Evolutionary conservation across 1,140 invertebrate species (phyloP).

Genomic region (Melipona quadrifasciata): DNA sequence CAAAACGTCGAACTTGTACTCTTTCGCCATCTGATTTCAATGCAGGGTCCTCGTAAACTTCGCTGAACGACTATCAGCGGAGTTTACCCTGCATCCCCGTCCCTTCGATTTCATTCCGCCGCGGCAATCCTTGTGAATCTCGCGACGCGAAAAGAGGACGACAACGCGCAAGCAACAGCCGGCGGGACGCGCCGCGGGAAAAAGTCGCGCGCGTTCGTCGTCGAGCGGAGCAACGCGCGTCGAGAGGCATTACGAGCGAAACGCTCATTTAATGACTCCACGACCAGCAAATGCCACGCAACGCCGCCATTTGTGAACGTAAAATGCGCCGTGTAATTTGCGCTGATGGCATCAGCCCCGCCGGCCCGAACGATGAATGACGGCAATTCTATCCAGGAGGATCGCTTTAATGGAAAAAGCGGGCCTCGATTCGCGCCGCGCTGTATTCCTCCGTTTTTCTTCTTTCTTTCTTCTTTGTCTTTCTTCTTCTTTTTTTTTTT

Average conservation of each 20-base stretch:
- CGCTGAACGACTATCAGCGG: not conserved
- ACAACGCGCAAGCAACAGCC: not conserved
- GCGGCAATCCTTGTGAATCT: not conserved
- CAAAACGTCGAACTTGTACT: not conserved
- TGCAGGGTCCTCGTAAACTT: not conserved
- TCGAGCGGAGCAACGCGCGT: conserved; percentile 6
- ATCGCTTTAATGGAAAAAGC: conserved; percentile 20
- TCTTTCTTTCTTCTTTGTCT: not conserved
- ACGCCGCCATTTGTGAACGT: conserved; percentile 30
- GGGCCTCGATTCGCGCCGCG: not conserved
- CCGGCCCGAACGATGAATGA: conserved; percentile 27
- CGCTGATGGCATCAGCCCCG: conserved; percentile 24
- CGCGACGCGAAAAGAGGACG: not conserved
- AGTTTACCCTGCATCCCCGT: not conserved
- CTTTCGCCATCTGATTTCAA: not conserved
- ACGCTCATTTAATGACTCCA: conserved; percentile 32
- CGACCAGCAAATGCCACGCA: conserved; percentile 36
- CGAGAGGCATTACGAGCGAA: conserved; percentile 29
- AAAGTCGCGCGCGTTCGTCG: conserved; percentile 10
- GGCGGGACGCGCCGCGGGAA: not conserved
- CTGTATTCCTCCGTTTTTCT: not conserved
- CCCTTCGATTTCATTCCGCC: not conserved
- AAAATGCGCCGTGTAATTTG: conserved; percentile 34
- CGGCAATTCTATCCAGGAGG: conserved; percentile 29
- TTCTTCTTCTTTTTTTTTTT: not conserved